Conservation (phyloP, 2,888 invertebrate species). For the Dicranocentrus wangi region DNA sequence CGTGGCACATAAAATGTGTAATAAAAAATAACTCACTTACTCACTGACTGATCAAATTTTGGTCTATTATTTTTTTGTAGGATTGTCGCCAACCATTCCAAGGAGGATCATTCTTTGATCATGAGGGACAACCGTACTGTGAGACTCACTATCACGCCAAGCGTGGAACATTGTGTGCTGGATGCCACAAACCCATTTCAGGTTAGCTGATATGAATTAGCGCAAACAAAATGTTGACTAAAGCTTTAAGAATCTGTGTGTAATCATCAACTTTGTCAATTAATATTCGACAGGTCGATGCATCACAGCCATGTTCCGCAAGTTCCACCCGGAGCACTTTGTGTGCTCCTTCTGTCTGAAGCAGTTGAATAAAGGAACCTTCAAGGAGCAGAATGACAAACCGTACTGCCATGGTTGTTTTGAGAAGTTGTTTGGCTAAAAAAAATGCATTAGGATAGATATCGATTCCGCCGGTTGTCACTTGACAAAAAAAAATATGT, state of each 20-base stretch:
- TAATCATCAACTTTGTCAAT: conserved; percentile 9
- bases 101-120: conserved; percentile 98
- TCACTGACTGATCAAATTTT: neutral
- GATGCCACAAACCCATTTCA: conserved; percentile 97
- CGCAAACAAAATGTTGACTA: neutral
- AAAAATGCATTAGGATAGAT: conserved; percentile 12
- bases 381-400: conserved; percentile 99
- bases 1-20: neutral
- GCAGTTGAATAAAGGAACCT: conserved; percentile 98
- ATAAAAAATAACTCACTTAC: neutral
- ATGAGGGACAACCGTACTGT: conserved; percentile 97
- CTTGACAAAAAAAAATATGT: conserved; percentile 41
- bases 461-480: conserved; percentile 3
- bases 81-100: conserved; percentile 97
- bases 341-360: conserved; percentile 99
- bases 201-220: conserved; percentile 75
- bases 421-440: conserved; percentile 94
- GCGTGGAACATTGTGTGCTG: conserved; percentile 96
- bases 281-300: conserved; percentile 87
- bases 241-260: neutral
- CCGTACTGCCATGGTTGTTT: conserved; percentile 99
- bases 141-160: conserved; percentile 99
- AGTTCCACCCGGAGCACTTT: conserved; percentile 99
- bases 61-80: conserved; percentile 77
- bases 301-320: conserved; percentile 98